Percentiles rank a stretch among this genome's conserved stretches.
Conservation (phyloP, 2,113 vertebrate species). For the Rhinogobius similis region DNA sequence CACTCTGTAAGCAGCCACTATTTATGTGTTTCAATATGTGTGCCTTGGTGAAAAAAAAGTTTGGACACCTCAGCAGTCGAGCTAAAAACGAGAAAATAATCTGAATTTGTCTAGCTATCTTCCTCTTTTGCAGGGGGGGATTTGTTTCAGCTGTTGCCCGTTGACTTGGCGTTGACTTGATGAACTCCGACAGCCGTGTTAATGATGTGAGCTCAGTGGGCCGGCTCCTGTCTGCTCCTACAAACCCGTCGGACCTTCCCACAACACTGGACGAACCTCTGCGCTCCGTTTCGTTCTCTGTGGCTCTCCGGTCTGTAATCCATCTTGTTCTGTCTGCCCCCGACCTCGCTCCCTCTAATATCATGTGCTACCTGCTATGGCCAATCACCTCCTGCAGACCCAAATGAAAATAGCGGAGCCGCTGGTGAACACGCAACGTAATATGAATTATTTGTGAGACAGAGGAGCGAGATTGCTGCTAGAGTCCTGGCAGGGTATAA, state of each 20-base stretch:
- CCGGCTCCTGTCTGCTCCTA: neutral
- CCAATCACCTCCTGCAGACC: neutral
- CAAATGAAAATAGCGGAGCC: conserved; percentile 3
- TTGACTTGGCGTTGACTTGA: neutral
- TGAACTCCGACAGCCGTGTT: neutral
- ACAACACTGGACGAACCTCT: neutral
- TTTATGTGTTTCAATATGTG: too few relatives aligned
- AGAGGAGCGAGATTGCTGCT: conserved; percentile 1
- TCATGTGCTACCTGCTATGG: neutral
- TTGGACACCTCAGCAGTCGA: too few relatives aligned
- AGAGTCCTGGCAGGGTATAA: neutral
- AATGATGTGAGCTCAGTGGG: neutral
- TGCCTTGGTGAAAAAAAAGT: too few relatives aligned
- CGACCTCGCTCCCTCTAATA: neutral
- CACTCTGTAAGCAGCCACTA: too few relatives aligned
- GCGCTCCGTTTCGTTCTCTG: conserved; percentile 9
- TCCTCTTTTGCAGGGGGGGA: neutral
- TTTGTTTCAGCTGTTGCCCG: neutral
- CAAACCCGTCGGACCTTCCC: neutral
- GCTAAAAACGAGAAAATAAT: too few relatives aligned
- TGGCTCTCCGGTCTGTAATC: conserved; percentile 1
- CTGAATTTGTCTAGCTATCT: too few relatives aligned
- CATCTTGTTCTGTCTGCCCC: conserved; percentile 14
- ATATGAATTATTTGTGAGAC: conserved; percentile 10
- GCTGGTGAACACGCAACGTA: conserved; percentile 14